A percentile compares a stretch with the other conserved stretches of the same genome.
These are phyloP conservation scores for Psylliodes chrysocephalus DNA, from an alignment of 2,888 invertebrate genomes.

Conservation along the genomic window DNA sequence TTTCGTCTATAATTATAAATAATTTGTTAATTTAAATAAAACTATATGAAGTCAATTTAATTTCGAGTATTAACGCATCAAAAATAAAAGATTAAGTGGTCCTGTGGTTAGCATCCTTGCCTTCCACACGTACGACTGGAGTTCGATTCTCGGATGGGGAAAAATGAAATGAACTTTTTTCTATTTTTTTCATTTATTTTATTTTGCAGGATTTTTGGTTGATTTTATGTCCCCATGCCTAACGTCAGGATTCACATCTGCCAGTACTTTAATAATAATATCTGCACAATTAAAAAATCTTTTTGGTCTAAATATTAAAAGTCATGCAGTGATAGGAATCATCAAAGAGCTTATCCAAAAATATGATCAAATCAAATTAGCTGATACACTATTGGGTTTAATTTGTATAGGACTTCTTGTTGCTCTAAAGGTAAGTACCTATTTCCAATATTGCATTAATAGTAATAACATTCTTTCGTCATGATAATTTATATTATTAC, in stretches of 20 bases:
- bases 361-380: slow-evolving; percentile 66
- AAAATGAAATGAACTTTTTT: too few relatives aligned
- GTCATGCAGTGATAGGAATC: slow-evolving; percentile 75
- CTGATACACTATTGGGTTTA: slow-evolving; percentile 75
- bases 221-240: slow-evolving; percentile 87
- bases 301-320: slow-evolving; percentile 75
- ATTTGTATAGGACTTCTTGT: slow-evolving; percentile 74
- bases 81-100: too few relatives aligned
- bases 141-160: too few relatives aligned
- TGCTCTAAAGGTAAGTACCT: slow-evolving; percentile 70
- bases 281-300: slow-evolving; percentile 79
- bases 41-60: too few relatives aligned
- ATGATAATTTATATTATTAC: not conserved
- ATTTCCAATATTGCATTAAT: not conserved
- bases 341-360: slow-evolving; percentile 65
- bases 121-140: too few relatives aligned
- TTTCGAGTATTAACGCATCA: too few relatives aligned
- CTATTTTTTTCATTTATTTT: too few relatives aligned
- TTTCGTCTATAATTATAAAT: too few relatives aligned
- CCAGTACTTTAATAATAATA: slow-evolving; percentile 82
- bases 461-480: too few relatives aligned
- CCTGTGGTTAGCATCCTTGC: too few relatives aligned
- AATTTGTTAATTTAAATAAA: too few relatives aligned
- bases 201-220: slow-evolving; percentile 78
- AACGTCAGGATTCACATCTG: slow-evolving; percentile 86